Evolutionary conservation across 2,113 vertebrate genomes (phyloP), one percentile per base, ranked within the genome.

Genomic region (Nothobranchius furzeri): DNA sequence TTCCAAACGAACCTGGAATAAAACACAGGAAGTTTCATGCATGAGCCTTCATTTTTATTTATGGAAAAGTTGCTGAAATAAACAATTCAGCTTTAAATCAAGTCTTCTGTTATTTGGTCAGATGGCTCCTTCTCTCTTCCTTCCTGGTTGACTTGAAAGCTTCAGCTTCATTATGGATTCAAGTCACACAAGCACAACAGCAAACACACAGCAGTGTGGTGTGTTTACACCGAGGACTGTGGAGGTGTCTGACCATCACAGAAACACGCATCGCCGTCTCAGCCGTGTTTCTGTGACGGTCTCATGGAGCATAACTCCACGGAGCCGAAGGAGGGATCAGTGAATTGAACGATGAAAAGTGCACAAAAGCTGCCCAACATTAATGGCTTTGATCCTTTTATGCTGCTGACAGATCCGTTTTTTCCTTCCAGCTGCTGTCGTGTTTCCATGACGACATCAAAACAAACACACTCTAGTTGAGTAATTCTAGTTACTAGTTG

Each of bases 301-400:
- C 35, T 15, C 30, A 36, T 3, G 30, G 30, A 15, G 30, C 35
- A 36, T 1, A 35, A 56, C 53, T 20, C 47, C 15, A 17, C 47
- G 7, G 15, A 49, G 47, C 14, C 15, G 30, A 56, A 17, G 54
- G 62, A 84, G 68, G 47, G 48, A 76, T 75, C n/a, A 9, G 69
- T 73, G 47, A 45, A 76, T 75, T 14, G 10, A 69, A 78, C 78
- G 79, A 71, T 75, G 76, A 77, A 73, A 70, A 75, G 52, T 67
- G 70, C 78, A 65, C 63, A 73, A 76, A 54, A 24, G 51, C 68
- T 43, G 70, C 79, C 61, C 60, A 51, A 53, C 62, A 58, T 78
- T 42, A 36, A 52, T n/a, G 46, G 57, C 76, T 71, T 20, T 61
- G 75, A 83, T 83, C 77, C 69, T 58, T 74, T 73, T 49, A 64